Evolutionary conservation across 2,888 invertebrate species (phyloP), one percentile per base, ranked within the genome.

Genomic region (Lasioglossum oenotherae): DNA sequence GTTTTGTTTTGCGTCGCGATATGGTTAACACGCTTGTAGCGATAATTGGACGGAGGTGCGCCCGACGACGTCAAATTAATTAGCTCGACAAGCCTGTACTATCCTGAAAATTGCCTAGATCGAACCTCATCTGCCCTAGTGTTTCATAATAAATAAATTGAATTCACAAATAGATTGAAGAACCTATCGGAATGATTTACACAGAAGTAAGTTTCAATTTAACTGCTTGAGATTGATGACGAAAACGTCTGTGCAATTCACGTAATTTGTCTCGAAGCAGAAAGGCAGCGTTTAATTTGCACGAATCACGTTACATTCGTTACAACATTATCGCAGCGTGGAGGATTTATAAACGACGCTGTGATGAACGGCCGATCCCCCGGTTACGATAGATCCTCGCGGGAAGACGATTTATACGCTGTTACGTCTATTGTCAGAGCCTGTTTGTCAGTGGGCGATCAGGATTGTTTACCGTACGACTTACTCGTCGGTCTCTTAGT

Each of bases 371-470:
- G 77, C 23, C 35, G 82, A 74, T 81, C 81, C 76, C 83, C 77
- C 14, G 77, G 69, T 60, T 53, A 88, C 80, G 85, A 89, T 82
- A 84, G 84, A 87, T 85, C 73, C 85, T 80, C 49, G 77, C 49
- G 49, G 31, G 60, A 80, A 86, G 85, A 88, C 74, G 84, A 92
- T 92, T 91, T 91, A 89, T 89, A 85, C 86, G 82, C 77, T 84
- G 87, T 81, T 78, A 80, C 77, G 81, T 88, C 87, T 86, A 92
- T 91, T 90, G 91, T 91, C 88, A 87, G 88, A 79, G 90, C 87
- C 88, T 90, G 90, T 89, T 91, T 91, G 84, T 73, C 80, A 81
- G 88, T 91, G 87, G 91, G 91, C 89, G 89, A 88, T 88, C 85
- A 75, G 82, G 85, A 90, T 90, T 92, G 91, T 91, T 90, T 89